Conservation (phyloP, 1,140 invertebrate species). For the Condylostylus longicornis region DNA sequence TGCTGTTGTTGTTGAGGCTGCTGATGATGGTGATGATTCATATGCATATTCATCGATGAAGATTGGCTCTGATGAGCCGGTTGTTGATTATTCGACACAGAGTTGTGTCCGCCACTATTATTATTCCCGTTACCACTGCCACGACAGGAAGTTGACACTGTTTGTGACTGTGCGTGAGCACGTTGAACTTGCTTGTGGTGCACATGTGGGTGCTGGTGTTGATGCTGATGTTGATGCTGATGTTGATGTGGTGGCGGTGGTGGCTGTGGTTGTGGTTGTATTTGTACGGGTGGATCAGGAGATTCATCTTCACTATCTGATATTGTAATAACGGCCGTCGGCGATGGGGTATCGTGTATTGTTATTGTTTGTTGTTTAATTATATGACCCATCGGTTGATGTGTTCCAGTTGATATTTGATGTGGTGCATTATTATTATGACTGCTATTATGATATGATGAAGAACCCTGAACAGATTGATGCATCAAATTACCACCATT, state of each 20-base stretch:
- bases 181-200: constrained; percentile 26
- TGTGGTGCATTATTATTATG: neutral
- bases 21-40: constrained; percentile 11
- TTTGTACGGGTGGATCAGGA: constrained; percentile 23
- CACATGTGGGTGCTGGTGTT: constrained; percentile 26
- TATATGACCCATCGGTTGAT: constrained; percentile 11
- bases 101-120: constrained; percentile 9
- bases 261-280: constrained; percentile 9
- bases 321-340: constrained; percentile 88
- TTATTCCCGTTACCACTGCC: constrained; percentile 14
- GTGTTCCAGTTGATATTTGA: neutral
- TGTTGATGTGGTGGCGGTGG: constrained; percentile 14
- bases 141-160: constrained; percentile 23
- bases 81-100: neutral
- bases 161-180: constrained; percentile 34
- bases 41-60: neutral
- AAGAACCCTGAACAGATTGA: neutral
- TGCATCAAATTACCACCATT: too few species aligned
- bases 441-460: neutral
- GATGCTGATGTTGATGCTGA: too few species aligned
- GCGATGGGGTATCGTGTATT: constrained; percentile 82
- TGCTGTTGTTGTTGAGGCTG: constrained; percentile 5
- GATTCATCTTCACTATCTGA: constrained; percentile 89
- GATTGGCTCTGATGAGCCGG: neutral
- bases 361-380: constrained; percentile 53